Evolutionary conservation across 1,140 invertebrate genomes (phyloP).

Genomic region (Caerostris darwini): DNA sequence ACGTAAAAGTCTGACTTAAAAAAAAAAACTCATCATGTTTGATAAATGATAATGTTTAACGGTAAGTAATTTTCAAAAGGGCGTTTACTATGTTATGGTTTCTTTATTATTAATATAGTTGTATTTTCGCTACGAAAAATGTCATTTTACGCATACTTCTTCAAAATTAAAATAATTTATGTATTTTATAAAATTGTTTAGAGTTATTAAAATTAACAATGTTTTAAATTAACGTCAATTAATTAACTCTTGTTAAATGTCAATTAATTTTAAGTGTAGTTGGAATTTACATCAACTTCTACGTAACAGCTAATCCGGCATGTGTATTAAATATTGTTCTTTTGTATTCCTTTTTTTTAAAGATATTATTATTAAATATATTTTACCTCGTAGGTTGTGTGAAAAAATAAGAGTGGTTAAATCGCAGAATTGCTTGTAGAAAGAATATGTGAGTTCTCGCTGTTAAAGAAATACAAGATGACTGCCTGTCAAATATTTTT

Average conservation of each 20-base stretch:
- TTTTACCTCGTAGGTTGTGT: not conserved
- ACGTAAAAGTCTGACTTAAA: not conserved
- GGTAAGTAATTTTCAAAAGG: not conserved
- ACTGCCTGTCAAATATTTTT: not conserved
- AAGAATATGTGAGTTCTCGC: constrained; percentile 10
- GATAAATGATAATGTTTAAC: not conserved
- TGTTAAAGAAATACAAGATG: not conserved
- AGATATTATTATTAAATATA: not conserved
- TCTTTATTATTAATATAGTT: not conserved
- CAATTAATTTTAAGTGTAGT: no score
- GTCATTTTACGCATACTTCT: not conserved
- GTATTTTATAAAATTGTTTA: no score
- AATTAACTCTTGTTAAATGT: no score
- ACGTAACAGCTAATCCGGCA: no score
- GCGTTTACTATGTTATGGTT: not conserved
- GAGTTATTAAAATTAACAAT: no score
- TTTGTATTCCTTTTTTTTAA: no score
- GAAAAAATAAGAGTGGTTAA: not conserved
- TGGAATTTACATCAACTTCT: no score
- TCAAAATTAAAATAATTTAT: not conserved
- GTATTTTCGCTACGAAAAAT: not conserved
- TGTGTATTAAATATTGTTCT: no score
- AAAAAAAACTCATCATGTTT: constrained; percentile 16
- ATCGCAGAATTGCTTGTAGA: not conserved
- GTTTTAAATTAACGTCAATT: no score